Percentiles rank a stretch among this genome's conserved stretches.
phyloP scores from a whole-genome alignment of 2,113 vertebrate genomes.

The Phylloscopus trochilus region DNA sequence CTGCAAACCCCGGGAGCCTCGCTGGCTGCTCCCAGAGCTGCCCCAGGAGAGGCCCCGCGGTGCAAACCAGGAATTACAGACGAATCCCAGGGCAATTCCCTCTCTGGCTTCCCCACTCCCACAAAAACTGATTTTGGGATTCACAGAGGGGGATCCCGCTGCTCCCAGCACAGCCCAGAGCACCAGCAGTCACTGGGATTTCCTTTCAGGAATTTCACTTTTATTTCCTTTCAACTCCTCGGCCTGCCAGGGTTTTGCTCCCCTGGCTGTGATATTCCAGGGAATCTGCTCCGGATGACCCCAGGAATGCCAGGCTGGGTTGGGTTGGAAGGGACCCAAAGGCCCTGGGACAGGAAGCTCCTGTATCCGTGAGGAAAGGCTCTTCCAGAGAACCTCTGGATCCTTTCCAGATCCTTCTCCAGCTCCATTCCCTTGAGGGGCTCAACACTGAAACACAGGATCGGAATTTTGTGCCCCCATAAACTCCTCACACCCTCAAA shows the following conservation, averaged over 20 bases:
- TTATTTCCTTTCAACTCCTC: background rate
- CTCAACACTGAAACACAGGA: background rate
- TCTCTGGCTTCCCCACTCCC: background rate
- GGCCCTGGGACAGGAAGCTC: background rate
- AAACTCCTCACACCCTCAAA: background rate
- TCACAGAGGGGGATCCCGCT: background rate
- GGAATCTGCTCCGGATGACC: background rate
- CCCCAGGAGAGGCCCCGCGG: background rate
- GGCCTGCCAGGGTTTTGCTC: background rate
- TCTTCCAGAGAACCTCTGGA: background rate
- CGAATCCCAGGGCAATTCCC: background rate
- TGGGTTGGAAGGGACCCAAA: background rate
- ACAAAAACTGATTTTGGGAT: background rate
- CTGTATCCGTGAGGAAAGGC: background rate
- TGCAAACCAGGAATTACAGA: background rate
- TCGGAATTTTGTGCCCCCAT: background rate
- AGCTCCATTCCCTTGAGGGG: background rate
- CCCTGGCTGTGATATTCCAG: background rate
- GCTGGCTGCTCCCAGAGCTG: background rate
- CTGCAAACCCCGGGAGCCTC: background rate
- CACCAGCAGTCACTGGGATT: background rate
- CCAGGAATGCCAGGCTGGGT: background rate
- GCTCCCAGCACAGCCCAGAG: background rate
- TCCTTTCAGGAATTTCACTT: slow-evolving; percentile 7
- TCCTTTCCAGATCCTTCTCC: background rate